phyloP scores from a whole-genome alignment of 2,888 invertebrate genomes.

The Agonopterix arenella region DNA sequence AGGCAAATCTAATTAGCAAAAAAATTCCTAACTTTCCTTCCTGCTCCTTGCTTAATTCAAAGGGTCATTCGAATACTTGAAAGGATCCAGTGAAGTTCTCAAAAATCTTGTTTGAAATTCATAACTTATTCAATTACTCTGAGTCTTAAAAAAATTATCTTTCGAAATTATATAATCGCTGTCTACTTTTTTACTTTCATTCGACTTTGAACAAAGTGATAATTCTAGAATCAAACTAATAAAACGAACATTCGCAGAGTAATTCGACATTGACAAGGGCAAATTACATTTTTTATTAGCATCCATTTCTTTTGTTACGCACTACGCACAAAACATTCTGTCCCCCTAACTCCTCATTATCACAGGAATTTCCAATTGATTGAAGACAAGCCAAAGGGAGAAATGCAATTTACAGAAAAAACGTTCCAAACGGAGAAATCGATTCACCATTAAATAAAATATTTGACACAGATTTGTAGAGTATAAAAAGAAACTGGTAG shows the following conservation, averaged over 20 bases:
- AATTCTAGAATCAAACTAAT: too few relatives aligned
- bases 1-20: constrained; percentile 22
- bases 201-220: too few relatives aligned
- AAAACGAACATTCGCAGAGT: not conserved
- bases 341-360: constrained; percentile 29
- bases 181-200: too few relatives aligned
- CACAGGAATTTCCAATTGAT: constrained; percentile 38
- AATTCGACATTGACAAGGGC: constrained; percentile 9
- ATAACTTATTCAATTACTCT: too few relatives aligned
- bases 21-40: constrained; percentile 14
- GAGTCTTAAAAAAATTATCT: too few relatives aligned
- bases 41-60: constrained; percentile 19
- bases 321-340: constrained; percentile 14
- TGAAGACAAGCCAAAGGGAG: constrained; percentile 32
- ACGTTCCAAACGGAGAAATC: constrained; percentile 6
- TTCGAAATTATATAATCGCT: too few relatives aligned
- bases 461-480: too few relatives aligned
- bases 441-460: too few relatives aligned
- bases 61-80: not conserved
- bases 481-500: too few relatives aligned
- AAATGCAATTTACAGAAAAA: constrained; percentile 27
- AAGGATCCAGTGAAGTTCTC: too few relatives aligned
- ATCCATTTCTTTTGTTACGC: constrained; percentile 21
- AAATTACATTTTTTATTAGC: constrained; percentile 29
- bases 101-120: too few relatives aligned